Evolutionary conservation across 92 coral and sea anemone genomes (phyloP).

Genomic region (Bergia sp.): DNA sequence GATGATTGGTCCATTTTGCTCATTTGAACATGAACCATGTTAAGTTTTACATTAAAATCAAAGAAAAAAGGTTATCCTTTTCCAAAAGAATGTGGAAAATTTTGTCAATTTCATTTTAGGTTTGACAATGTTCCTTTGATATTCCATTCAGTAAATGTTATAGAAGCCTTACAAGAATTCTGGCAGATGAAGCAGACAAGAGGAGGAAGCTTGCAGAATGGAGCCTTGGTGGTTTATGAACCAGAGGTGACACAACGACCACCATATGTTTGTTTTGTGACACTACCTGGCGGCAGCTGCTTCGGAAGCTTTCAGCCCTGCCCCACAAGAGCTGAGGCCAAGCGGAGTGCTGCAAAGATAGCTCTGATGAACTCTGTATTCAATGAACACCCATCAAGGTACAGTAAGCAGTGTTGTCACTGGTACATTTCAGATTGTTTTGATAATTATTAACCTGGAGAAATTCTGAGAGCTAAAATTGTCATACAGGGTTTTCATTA

Average conservation of each 20-base stretch:
- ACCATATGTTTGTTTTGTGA: constrained; percentile 88
- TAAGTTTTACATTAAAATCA: too few relatives aligned
- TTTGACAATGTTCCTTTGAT: background rate
- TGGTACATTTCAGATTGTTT: background rate
- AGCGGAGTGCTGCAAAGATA: constrained; percentile 89
- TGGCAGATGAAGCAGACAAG: constrained; percentile 88
- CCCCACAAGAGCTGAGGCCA: constrained; percentile 91
- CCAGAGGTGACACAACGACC: constrained; percentile 81
- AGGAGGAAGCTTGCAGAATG: constrained; percentile 45
- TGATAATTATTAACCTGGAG: background rate
- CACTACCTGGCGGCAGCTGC: constrained; percentile 92
- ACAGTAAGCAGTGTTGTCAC: constrained; percentile 1
- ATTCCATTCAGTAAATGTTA: constrained; percentile 68
- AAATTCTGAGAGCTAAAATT: too few relatives aligned
- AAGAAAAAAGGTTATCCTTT: too few relatives aligned
- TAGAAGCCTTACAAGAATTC: constrained; percentile 87
- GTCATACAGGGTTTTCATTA: too few relatives aligned
- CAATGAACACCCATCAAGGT: constrained; percentile 94
- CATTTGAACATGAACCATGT: too few relatives aligned
- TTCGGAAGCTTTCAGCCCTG: constrained; percentile 93
- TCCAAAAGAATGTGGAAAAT: too few relatives aligned
- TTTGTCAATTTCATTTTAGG: background rate
- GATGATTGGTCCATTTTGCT: too few relatives aligned
- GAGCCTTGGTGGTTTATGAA: constrained; percentile 69
- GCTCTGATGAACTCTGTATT: constrained; percentile 95